Conservation (phyloP, 1,140 invertebrate species). For the Orius laevigatus region DNA sequence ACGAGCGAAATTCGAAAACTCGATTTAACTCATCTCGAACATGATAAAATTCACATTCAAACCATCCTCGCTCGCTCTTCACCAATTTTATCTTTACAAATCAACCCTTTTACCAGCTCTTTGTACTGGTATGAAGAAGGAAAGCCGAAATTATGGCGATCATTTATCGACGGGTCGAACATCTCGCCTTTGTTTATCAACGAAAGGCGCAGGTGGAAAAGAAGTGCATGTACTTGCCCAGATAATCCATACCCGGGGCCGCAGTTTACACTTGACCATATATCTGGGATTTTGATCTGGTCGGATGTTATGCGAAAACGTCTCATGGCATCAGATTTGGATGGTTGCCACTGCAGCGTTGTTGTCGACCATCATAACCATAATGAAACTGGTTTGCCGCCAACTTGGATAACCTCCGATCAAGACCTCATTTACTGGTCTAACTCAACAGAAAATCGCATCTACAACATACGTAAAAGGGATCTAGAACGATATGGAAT, state of each 20-base stretch:
- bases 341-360: slow-evolving; percentile 46
- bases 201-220: slow-evolving; percentile 2
- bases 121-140: slow-evolving; percentile 30
- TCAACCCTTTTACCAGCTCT: slow-evolving; percentile 42
- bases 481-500: slow-evolving; percentile 15
- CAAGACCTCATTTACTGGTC: slow-evolving; percentile 53
- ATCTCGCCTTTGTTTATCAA: slow-evolving; percentile 7
- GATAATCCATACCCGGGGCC: slow-evolving; percentile 37
- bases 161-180: slow-evolving; percentile 7
- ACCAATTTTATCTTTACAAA: slow-evolving; percentile 43
- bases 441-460: slow-evolving; percentile 35
- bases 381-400: slow-evolving; percentile 28
- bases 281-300: slow-evolving; percentile 45
- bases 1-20: slow-evolving; percentile 5
- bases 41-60: slow-evolving; percentile 4
- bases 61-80: slow-evolving; percentile 12
- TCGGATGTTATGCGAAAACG: slow-evolving; percentile 38
- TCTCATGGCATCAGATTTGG: slow-evolving; percentile 44
- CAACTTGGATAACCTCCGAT: slow-evolving; percentile 44
- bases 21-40: slow-evolving; percentile 10
- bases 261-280: slow-evolving; percentile 44
- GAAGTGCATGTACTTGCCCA: slow-evolving; percentile 36
- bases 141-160: not conserved
- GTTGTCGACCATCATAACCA: slow-evolving; percentile 32
- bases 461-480: slow-evolving; percentile 46